These are phyloP conservation scores for Cheilosia impressa DNA, from an alignment of 2,888 invertebrate genomes.

Conservation along the genomic window DNA sequence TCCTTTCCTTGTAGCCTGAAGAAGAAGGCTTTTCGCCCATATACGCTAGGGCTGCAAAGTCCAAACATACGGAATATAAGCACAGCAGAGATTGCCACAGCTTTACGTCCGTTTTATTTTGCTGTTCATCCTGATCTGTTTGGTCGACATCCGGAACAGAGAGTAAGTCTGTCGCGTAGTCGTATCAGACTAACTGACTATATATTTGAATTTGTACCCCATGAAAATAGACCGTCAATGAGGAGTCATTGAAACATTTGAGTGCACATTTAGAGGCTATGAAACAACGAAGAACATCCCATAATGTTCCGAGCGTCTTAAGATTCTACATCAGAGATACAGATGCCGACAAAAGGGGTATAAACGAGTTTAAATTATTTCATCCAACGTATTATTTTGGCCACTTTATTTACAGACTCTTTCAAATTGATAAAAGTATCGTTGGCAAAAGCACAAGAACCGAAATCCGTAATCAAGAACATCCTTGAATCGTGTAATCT, in stretches of 20 bases:
- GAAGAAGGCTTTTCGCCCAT: constrained; percentile 25
- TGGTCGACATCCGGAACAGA: constrained; percentile 94
- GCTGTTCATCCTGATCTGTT: constrained; percentile 98
- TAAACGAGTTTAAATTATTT: background rate
- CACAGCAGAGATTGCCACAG: constrained; percentile 94
- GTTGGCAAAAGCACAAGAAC: constrained; percentile 88
- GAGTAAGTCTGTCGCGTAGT: constrained; percentile 86
- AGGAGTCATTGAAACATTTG: constrained; percentile 93
- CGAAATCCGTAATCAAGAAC: constrained; percentile 88
- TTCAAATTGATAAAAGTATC: constrained; percentile 91
- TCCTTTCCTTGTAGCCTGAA: constrained; percentile 35
- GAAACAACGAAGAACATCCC: constrained; percentile 86
- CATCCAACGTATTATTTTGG: background rate
- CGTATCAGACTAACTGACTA: constrained; percentile 14
- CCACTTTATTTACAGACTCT: constrained; percentile 84
- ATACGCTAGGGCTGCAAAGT: constrained; percentile 37
- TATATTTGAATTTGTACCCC: constrained; percentile 78
- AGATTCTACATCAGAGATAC: constrained; percentile 90
- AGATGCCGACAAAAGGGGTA: constrained; percentile 55
- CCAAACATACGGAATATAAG: constrained; percentile 84
- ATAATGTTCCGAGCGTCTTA: constrained; percentile 86
- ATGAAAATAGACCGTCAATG: constrained; percentile 89
- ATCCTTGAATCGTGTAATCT: constrained; percentile 92
- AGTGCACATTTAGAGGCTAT: constrained; percentile 93
- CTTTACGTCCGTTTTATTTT: constrained; percentile 96